These are phyloP conservation scores for Upupa epops DNA, from an alignment of 2,113 vertebrate species.

Conservation along the genomic window DNA sequence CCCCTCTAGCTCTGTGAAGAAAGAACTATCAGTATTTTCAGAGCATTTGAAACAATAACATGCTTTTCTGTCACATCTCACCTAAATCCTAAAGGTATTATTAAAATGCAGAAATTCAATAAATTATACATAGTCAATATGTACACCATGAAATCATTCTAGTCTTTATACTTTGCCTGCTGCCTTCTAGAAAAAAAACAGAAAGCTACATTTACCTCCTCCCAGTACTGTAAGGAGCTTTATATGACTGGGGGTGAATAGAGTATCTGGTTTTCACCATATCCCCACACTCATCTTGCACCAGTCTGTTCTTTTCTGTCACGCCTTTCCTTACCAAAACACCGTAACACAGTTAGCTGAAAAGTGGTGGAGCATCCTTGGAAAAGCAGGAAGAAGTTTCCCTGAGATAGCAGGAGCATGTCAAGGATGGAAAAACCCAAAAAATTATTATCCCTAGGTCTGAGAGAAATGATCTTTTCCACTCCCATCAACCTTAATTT, in stretches of 20 bases:
- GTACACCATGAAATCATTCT: not conserved
- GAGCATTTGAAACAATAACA: not conserved
- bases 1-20: not conserved
- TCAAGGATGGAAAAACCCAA: not conserved
- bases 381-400: not conserved
- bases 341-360: not conserved
- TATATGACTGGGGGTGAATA: not conserved
- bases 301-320: not conserved
- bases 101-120: not conserved
- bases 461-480: not conserved
- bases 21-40: not conserved
- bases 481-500: not conserved
- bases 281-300: rapidly evolving
- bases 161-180: not conserved
- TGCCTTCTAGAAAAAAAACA: not conserved
- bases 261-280: not conserved
- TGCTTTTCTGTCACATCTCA: not conserved
- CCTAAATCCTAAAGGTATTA: not conserved
- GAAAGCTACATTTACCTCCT: not conserved
- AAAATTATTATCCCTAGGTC: not conserved
- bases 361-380: not conserved
- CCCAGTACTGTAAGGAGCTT: not conserved
- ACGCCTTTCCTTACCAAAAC: not conserved
- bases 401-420: not conserved
- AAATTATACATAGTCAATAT: not conserved